phyloP scores from a whole-genome alignment of 2,797 vertebrate genomes.

The Cichlasoma orientale region DNA sequence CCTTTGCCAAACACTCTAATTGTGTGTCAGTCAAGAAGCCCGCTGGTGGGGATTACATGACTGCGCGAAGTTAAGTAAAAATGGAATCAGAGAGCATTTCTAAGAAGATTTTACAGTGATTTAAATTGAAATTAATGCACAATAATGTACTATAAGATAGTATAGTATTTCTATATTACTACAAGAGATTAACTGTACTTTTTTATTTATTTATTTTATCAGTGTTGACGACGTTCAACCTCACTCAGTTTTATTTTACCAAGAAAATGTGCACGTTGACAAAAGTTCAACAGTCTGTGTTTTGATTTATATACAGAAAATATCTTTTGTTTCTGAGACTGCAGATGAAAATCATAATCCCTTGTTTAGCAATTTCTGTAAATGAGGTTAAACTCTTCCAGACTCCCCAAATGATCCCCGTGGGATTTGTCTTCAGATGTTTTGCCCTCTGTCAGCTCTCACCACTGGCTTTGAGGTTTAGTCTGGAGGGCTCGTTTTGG shows the following conservation, averaged over 20 bases:
- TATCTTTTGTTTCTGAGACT: not conserved
- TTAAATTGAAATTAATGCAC: not conserved
- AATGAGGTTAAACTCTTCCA: slow-evolving; percentile 46
- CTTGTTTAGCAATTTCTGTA: slow-evolving; percentile 22
- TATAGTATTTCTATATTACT: not conserved
- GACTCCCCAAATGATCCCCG: slow-evolving; percentile 28
- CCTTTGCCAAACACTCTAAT: slow-evolving; percentile 57
- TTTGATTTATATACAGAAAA: slow-evolving; percentile 14
- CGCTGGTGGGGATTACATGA: slow-evolving; percentile 37
- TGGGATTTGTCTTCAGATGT: slow-evolving; percentile 44
- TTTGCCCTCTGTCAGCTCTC: slow-evolving; percentile 25
- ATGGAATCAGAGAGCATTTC: not conserved
- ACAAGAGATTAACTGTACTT: not conserved
- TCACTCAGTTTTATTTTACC: not conserved
- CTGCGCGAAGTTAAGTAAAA: not conserved
- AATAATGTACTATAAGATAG: not conserved
- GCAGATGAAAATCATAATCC: slow-evolving; percentile 33
- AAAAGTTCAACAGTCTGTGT: slow-evolving; percentile 1
- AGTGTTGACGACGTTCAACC: not conserved
- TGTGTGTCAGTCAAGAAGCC: slow-evolving; percentile 46
- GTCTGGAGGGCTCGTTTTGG: slow-evolving; percentile 41
- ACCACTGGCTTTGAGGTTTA: slow-evolving; percentile 42
- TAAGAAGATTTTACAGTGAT: not conserved
- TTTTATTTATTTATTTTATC: no score
- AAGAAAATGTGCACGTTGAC: not conserved